Conservation (phyloP, 2,888 invertebrate species). For the Nomada ruficornis region DNA sequence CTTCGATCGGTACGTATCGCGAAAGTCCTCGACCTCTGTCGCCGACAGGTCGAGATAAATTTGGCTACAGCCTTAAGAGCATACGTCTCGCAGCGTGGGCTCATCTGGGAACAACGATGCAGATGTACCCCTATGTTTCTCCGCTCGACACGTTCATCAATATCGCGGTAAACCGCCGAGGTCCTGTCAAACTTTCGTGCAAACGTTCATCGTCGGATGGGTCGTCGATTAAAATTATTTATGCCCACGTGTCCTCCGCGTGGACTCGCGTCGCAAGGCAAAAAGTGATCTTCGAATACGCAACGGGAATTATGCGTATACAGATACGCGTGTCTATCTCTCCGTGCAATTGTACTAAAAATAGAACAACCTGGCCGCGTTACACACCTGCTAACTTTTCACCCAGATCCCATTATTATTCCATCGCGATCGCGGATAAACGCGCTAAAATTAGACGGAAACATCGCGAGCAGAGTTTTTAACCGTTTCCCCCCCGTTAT, state of each 20-base stretch:
- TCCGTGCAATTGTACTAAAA: slow-evolving; percentile 1
- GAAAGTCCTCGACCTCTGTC: slow-evolving; percentile 69
- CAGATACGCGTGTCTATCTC: background rate
- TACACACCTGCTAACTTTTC: background rate
- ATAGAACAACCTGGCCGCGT: background rate
- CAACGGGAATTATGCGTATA: too few species aligned
- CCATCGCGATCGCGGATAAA: background rate
- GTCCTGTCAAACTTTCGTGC: slow-evolving; percentile 55
- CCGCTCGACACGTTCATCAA: slow-evolving; percentile 69
- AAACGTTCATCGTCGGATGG: slow-evolving; percentile 18
- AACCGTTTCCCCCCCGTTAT: slow-evolving; percentile 4
- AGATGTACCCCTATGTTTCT: slow-evolving; percentile 69
- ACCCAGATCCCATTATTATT: background rate
- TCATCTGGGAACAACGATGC: slow-evolving; percentile 72
- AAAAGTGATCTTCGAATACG: background rate
- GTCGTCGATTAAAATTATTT: slow-evolving; percentile 56
- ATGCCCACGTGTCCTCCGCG: slow-evolving; percentile 22
- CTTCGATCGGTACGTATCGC: slow-evolving; percentile 38
- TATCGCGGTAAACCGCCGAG: slow-evolving; percentile 53
- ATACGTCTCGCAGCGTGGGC: slow-evolving; percentile 74
- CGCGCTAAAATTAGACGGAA: slow-evolving; percentile 16
- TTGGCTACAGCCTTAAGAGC: slow-evolving; percentile 60
- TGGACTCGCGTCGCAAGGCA: slow-evolving; percentile 6
- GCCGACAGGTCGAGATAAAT: slow-evolving; percentile 69
- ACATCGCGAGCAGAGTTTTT: background rate